Percentiles rank a stretch among this genome's conserved stretches.
phyloP scores from a whole-genome alignment of 2,888 invertebrate genomes.

The Periphyllus acericola region DNA sequence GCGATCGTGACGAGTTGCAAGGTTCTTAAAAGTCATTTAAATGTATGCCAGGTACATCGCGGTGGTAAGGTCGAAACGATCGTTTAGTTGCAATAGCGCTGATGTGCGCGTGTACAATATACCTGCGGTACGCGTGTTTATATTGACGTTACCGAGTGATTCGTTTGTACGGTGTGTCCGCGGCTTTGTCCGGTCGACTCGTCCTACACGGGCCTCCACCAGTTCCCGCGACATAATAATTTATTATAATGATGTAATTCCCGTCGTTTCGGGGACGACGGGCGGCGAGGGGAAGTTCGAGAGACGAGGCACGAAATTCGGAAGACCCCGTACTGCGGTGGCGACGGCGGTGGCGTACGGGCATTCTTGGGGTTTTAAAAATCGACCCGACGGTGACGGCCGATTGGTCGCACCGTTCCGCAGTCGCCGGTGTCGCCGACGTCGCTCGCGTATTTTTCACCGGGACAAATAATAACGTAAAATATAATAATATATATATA shows the following conservation, averaged over 20 bases:
- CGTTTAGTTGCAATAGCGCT: no score
- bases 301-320: not conserved
- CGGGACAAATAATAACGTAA: not conserved
- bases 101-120: not conserved
- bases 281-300: no score
- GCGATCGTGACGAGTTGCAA: no score
- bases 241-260: not conserved
- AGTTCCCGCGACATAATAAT: not conserved
- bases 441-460: slow-evolving; percentile 4
- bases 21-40: no score
- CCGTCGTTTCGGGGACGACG: not conserved
- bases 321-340: slow-evolving; percentile 20
- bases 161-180: no score
- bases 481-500: not conserved
- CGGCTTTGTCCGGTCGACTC: not conserved
- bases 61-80: no score
- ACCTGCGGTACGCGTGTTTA: not conserved
- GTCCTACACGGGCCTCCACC: not conserved
- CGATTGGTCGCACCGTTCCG: not conserved
- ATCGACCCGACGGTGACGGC: slow-evolving; percentile 38
- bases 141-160: no score
- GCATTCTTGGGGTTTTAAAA: slow-evolving; percentile 40
- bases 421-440: not conserved
- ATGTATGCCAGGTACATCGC: no score
- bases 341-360: not conserved